Conservation (phyloP, 2,797 vertebrate genomes). For the Sebastes wilsoni region DNA sequence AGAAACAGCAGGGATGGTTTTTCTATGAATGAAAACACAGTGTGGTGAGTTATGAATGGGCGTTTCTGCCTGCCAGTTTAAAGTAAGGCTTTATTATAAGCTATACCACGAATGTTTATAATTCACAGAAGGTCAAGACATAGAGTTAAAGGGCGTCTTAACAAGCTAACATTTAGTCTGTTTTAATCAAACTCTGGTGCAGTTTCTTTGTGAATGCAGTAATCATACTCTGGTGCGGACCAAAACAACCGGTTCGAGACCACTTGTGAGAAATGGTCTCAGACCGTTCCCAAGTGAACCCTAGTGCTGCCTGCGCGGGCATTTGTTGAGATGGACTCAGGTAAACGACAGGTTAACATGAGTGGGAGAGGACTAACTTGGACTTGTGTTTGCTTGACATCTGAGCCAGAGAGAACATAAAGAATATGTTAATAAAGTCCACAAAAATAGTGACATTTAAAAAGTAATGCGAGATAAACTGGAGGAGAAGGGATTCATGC, state of each 20-base stretch:
- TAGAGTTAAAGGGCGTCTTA: not conserved
- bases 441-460: no score
- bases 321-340: no score
- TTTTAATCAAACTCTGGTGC: not conserved
- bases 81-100: constrained; percentile 47
- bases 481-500: no score
- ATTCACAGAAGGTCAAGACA: constrained; percentile 42
- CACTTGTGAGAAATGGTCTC: not conserved
- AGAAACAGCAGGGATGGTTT: constrained; percentile 22
- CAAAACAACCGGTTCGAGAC: not conserved
- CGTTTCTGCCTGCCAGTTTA: constrained; percentile 32
- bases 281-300: no score
- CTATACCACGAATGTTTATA: constrained; percentile 34
- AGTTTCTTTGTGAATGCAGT: not conserved
- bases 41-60: constrained; percentile 59
- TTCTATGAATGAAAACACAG: constrained; percentile 41
- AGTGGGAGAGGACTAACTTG: no score
- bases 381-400: no score
- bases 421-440: no score
- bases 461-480: no score
- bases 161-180: not conserved
- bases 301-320: no score
- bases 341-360: no score
- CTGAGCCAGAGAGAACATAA: no score
- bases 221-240: not conserved